Conservation (phyloP, 2,797 vertebrate genomes). For the Thaleichthys pacificus region DNA sequence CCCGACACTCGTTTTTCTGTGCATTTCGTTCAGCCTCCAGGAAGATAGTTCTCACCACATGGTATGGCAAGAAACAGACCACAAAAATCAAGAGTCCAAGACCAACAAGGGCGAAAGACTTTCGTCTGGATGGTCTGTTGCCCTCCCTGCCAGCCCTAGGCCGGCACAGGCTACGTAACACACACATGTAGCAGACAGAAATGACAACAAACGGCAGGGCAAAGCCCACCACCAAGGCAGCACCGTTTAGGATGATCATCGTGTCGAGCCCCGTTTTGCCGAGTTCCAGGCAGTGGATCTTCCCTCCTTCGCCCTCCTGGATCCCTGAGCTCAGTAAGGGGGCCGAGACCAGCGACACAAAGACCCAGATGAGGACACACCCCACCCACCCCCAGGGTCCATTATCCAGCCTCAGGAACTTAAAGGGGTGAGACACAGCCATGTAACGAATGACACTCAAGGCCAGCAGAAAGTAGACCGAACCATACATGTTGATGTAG, state of each 20-base stretch:
- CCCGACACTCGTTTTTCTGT: not conserved
- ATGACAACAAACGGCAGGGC: conserved; percentile 25
- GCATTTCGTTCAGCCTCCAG: conserved; percentile 17
- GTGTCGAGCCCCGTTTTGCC: not conserved
- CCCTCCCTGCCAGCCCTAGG: not conserved
- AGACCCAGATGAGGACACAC: conserved; percentile 42
- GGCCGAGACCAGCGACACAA: conserved; percentile 15
- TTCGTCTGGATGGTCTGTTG: conserved; percentile 28
- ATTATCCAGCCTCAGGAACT: conserved; percentile 25
- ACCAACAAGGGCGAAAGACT: conserved; percentile 24
- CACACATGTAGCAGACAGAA: conserved; percentile 35
- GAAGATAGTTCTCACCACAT: conserved; percentile 44
- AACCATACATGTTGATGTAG: conserved; percentile 56
- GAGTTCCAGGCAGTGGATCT: conserved; percentile 32
- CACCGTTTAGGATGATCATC: conserved; percentile 31
- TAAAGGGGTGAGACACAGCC: conserved; percentile 17
- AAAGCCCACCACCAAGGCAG: conserved; percentile 31
- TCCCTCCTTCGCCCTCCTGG: not conserved
- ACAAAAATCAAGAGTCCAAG: conserved; percentile 33
- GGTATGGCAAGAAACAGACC: conserved; percentile 44
- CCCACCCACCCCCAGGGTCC: conserved; percentile 22
- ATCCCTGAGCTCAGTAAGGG: not conserved
- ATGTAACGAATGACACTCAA: conserved; percentile 48
- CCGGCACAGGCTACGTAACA: conserved; percentile 36
- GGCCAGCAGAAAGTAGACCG: conserved; percentile 50